Percentiles rank a stretch among this genome's conserved stretches.
Evolutionary conservation across 2,113 vertebrate genomes (phyloP).

Genomic region (Heloderma charlesbogerti): DNA sequence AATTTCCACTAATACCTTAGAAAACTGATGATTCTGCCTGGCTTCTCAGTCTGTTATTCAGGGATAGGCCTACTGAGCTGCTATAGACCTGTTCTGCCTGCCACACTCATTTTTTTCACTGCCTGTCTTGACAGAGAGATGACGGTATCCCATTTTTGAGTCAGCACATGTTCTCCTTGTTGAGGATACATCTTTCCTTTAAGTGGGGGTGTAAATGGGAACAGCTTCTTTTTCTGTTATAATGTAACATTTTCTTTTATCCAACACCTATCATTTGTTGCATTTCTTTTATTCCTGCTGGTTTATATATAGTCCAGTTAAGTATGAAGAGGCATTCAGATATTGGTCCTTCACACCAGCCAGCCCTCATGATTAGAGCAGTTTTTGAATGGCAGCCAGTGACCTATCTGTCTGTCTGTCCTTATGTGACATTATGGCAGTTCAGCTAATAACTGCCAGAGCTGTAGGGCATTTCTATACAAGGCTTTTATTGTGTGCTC

Average conservation of each 20-base stretch:
- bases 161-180: not conserved
- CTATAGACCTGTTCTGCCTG: not conserved
- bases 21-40: too few relatives aligned
- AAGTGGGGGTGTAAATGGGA: not conserved
- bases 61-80: too few relatives aligned
- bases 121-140: not conserved
- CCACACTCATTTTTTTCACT: not conserved
- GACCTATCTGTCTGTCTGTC: not conserved
- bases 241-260: too few relatives aligned
- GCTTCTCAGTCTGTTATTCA: too few relatives aligned
- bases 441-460: not conserved
- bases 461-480: too few relatives aligned
- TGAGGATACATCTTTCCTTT: not conserved
- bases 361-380: not conserved
- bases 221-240: not conserved
- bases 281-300: not conserved
- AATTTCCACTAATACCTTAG: too few relatives aligned
- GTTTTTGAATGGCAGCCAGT: not conserved
- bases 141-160: not conserved
- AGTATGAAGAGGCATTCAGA: not conserved
- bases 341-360: not conserved
- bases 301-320: not conserved
- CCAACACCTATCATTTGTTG: not conserved
- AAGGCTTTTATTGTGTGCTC: too few relatives aligned
- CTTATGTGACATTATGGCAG: not conserved